These are phyloP conservation scores for Chironex yamaguchii DNA, from an alignment of 30 jellyfish, hydroid and myxozoan genomes.

Conservation along the genomic window DNA sequence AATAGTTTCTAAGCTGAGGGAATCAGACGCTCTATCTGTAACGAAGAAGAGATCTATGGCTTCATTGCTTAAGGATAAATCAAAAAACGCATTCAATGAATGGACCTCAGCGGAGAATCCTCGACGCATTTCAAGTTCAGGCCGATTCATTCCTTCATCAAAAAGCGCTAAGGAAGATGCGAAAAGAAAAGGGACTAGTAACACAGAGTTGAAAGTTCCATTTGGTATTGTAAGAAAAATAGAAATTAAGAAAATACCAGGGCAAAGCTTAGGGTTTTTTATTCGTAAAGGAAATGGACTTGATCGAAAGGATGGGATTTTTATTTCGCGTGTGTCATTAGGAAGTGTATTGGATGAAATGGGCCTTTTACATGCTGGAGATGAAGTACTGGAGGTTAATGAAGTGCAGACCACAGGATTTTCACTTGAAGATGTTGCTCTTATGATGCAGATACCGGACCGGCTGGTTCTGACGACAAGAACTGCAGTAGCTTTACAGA, in stretches of 20 bases:
- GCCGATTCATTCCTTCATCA: no score
- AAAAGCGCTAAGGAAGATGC: no score
- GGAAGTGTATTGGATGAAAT: slow-evolving; percentile 85
- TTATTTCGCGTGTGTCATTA: slow-evolving; percentile 89
- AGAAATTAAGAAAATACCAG: slow-evolving; percentile 84
- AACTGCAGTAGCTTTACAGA: slow-evolving; percentile 73
- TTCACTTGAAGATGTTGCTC: slow-evolving; percentile 88
- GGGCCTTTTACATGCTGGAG: slow-evolving; percentile 90
- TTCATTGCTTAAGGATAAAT: neutral
- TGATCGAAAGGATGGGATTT: slow-evolving; percentile 88
- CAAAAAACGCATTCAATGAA: neutral
- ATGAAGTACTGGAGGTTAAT: slow-evolving; percentile 85
- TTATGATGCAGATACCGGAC: slow-evolving; percentile 90
- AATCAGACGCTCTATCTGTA: neutral
- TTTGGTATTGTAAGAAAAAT: slow-evolving; percentile 50
- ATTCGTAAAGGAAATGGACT: slow-evolving; percentile 91
- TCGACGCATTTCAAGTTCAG: no score
- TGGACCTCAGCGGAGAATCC: no score
- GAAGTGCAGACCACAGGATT: slow-evolving; percentile 65
- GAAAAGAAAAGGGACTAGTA: no score
- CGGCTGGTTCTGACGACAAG: slow-evolving; percentile 73
- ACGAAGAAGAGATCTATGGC: neutral
- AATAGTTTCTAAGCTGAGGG: neutral
- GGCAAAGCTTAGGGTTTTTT: slow-evolving; percentile 90
- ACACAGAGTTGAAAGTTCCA: no score